Conservation (phyloP, 2,113 vertebrate genomes). For the Vulpes lagopus region DNA sequence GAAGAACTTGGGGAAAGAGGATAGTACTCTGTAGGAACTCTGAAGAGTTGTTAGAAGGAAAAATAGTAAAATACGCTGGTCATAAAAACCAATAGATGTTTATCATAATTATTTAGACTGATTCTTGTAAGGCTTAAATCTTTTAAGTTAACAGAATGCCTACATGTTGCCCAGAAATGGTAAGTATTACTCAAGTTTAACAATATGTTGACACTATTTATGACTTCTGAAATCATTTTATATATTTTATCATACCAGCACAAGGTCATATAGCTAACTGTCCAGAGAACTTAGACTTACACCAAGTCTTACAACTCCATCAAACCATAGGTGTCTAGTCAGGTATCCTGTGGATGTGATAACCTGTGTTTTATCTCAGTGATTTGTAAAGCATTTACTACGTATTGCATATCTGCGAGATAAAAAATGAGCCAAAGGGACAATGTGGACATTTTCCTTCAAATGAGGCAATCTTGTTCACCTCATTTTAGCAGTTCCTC, state of each 20-base stretch:
- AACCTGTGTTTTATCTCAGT: not conserved
- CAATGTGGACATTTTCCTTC: not conserved
- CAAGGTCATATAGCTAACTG: rapidly evolving
- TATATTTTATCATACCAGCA: not conserved
- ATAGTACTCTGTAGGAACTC: not conserved
- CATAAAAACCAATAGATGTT: not conserved
- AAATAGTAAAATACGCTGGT: not conserved
- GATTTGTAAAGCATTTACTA: not conserved
- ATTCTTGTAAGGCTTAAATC: not conserved
- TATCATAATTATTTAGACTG: not conserved
- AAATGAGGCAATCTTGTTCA: not conserved
- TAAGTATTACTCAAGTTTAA: not conserved
- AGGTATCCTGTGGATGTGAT: not conserved
- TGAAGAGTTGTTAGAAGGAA: not conserved
- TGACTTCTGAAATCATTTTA: not conserved
- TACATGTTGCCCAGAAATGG: not conserved
- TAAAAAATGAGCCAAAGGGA: not conserved
- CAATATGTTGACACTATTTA: not conserved
- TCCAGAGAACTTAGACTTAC: not conserved
- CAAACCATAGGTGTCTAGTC: rapidly evolving
- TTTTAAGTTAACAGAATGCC: not conserved
- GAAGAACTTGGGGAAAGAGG: not conserved
- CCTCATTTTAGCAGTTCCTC: not conserved
- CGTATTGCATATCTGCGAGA: not conserved
- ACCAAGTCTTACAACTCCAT: not conserved